Base-by-base conservation (phyloP, 1,140 invertebrate genomes). In the Fopius arisanus region DNA sequence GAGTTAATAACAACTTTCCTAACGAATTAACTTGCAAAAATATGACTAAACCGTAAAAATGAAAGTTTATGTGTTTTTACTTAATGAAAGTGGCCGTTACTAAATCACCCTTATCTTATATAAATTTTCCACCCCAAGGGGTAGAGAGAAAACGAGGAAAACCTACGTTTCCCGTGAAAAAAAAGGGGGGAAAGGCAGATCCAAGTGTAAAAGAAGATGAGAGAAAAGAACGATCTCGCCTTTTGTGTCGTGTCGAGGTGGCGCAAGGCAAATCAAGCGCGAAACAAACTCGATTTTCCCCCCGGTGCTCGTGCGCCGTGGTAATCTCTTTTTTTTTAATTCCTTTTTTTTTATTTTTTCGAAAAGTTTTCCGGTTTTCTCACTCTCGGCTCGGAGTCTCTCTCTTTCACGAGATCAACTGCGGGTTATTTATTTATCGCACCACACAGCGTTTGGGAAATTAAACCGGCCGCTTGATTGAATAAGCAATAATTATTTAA, bases 71-170 rank as follows among this genome's bases (percentile, higher is more conserved):
- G 16, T 54, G 65, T 70, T 62, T 51, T 14, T 28, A 71, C 68
- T 74, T 74, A 77, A 77, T 74, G 72, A 77, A 72, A 71, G 72
- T 77, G 70, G 65, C 69, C 68, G 68, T 31, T 70, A 72, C 72
- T 77, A 77, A 77, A 77, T 77, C 75, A 77, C 41, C 23, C 72
- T 74, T 77, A 77, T 77, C 72, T 73, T 73, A 71, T 23, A 72
- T 67, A 65, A 75, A 72, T 72, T 75, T 75, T 75, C 51, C 19
- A 31, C 43, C 41, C 37, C 51, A 31, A 29, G 54, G 54, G 54
- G 4, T 23, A 26, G 1, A 2, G 23, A 9, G 54, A 59, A 28
- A 59, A 59, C 23, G 54, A 59, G 54, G 21, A 59, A 26, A 59
- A 23, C 19, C 54, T n/a, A 21, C 40, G 28, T 66, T 51, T 29